Percentiles rank a stretch among this genome's conserved stretches.
Conservation (phyloP, 2,113 vertebrate genomes). For the Paradoxurus hermaphroditus region DNA sequence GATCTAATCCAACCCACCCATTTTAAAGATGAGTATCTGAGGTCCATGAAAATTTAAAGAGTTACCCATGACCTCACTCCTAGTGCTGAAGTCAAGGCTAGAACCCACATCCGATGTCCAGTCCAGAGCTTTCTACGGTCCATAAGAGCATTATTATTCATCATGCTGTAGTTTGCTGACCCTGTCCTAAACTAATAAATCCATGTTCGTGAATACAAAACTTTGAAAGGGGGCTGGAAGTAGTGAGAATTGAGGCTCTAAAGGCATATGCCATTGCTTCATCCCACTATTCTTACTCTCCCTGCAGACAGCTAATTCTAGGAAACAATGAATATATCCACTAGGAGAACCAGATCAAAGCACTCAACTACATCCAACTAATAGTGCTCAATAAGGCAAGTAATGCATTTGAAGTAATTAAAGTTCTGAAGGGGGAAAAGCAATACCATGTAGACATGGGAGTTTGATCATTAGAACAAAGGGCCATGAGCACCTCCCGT, state of each 20-base stretch:
- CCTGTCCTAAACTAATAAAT: background rate
- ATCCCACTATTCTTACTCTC: background rate
- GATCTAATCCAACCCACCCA: background rate
- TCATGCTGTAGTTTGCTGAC: background rate
- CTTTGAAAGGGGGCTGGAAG: background rate
- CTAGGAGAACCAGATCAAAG: background rate
- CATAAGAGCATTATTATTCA: background rate
- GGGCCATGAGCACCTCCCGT: background rate
- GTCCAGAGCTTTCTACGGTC: background rate
- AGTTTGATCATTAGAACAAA: background rate
- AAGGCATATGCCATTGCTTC: background rate
- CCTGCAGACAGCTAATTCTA: background rate
- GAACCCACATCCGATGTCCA: background rate
- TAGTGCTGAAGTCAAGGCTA: background rate
- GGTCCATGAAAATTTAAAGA: background rate
- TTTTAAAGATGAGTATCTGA: background rate
- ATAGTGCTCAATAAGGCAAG: background rate
- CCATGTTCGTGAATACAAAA: background rate
- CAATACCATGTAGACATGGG: background rate
- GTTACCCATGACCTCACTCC: background rate
- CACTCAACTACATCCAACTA: background rate
- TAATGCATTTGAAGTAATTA: background rate
- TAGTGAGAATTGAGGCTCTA: background rate
- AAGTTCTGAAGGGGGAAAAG: background rate
- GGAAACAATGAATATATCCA: background rate